Percentiles rank a stretch among this genome's conserved stretches.
Conservation (phyloP, 2,797 vertebrate genomes). For the Lutjanus argentimaculatus region DNA sequence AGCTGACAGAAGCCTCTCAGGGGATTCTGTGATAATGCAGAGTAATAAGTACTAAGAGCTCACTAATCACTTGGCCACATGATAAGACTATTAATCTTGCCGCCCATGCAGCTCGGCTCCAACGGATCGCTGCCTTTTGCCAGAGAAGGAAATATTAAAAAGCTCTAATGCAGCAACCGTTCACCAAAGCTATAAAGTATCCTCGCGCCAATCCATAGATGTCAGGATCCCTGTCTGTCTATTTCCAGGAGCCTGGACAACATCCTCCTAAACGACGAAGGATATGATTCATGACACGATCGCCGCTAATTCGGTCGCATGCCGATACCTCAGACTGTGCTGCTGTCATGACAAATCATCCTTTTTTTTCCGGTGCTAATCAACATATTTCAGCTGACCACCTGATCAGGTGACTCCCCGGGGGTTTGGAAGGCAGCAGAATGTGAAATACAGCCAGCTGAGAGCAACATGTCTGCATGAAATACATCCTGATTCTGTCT, state of each 20-base stretch:
- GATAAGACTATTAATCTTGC: slow-evolving; percentile 88
- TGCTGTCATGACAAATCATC: slow-evolving; percentile 70
- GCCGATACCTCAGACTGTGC: slow-evolving; percentile 59
- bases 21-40: slow-evolving; percentile 86
- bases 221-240: slow-evolving; percentile 72
- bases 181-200: slow-evolving; percentile 76
- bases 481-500: slow-evolving; percentile 36
- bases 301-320: slow-evolving; percentile 63
- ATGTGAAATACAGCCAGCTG: slow-evolving; percentile 46
- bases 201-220: slow-evolving; percentile 74
- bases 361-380: slow-evolving; percentile 58
- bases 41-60: slow-evolving; percentile 89
- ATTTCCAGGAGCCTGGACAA: slow-evolving; percentile 66
- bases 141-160: slow-evolving; percentile 77
- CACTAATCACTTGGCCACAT: slow-evolving; percentile 88
- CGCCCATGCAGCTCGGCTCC: slow-evolving; percentile 74
- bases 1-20: slow-evolving; percentile 83
- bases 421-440: slow-evolving; percentile 30
- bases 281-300: slow-evolving; percentile 76
- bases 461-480: slow-evolving; percentile 32
- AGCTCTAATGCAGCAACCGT: slow-evolving; percentile 70
- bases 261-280: slow-evolving; percentile 69
- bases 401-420: slow-evolving; percentile 58
- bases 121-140: slow-evolving; percentile 74
- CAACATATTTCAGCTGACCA: slow-evolving; percentile 66